Evolutionary conservation across 1,140 invertebrate genomes (phyloP).

Genomic region (Saccostrea echinata): DNA sequence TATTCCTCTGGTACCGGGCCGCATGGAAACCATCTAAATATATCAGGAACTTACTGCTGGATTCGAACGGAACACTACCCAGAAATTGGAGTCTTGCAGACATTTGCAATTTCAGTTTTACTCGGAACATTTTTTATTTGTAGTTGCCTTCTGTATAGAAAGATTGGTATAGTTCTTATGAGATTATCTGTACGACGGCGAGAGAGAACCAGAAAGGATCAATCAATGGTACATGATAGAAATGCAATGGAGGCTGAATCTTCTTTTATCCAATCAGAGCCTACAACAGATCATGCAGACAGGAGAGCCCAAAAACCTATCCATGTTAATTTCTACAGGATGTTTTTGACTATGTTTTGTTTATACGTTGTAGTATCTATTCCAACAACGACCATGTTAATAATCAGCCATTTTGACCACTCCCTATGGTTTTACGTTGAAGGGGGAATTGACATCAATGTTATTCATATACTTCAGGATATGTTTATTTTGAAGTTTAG

Average conservation of each 20-base stretch:
- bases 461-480: constrained; percentile 11
- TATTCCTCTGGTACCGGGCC: not conserved
- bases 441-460: not conserved
- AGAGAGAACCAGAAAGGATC: not conserved
- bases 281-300: not conserved
- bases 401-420: constrained; percentile 6
- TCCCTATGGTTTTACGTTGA: not conserved
- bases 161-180: constrained; percentile 5
- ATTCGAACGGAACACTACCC: not conserved
- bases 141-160: not conserved
- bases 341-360: constrained; percentile 19
- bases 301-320: not conserved
- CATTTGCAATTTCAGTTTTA: not conserved
- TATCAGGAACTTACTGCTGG: not conserved
- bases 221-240: not conserved
- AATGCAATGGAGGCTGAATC: not conserved
- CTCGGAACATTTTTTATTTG: not conserved
- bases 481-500: constrained; percentile 1
- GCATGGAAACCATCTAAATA: not conserved
- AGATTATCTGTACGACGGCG: not conserved
- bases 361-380: not conserved
- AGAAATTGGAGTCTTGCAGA: not conserved
- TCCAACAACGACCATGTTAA: not conserved
- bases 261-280: constrained; percentile 10
- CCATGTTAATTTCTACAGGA: constrained; percentile 17